Percentiles rank a stretch among this genome's conserved stretches.
phyloP scores from a whole-genome alignment of 2,797 vertebrate genomes.

The Acrocephalus scirpaceus region DNA sequence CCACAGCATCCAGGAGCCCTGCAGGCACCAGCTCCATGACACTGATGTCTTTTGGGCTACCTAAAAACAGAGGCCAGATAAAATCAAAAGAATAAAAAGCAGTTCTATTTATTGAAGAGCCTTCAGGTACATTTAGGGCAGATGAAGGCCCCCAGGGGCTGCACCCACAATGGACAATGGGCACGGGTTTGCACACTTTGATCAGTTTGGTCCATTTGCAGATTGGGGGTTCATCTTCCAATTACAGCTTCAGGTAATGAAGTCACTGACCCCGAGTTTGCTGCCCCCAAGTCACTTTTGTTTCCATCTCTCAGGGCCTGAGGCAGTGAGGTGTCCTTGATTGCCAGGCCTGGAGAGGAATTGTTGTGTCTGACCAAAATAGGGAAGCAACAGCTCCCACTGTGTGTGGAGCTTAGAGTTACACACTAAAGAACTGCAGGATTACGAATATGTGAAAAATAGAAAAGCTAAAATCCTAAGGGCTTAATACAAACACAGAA shows the following conservation, averaged over 20 bases:
- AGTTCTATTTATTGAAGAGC: background rate
- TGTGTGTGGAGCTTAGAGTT: fast-evolving
- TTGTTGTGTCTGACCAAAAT: background rate
- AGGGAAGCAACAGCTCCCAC: background rate
- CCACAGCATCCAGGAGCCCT: fast-evolving
- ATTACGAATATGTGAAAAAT: fast-evolving
- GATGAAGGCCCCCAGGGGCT: background rate
- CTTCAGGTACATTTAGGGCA: background rate
- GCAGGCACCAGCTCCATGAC: fast-evolving
- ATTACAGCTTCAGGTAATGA: background rate
- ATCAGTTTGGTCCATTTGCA: background rate
- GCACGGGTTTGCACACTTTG: fast-evolving
- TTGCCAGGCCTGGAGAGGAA: background rate
- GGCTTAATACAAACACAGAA: background rate
- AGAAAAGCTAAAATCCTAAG: background rate
- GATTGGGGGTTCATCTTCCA: fast-evolving
- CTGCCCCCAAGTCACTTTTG: background rate
- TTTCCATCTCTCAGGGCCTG: background rate
- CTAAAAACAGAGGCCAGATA: background rate
- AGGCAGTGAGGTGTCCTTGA: background rate
- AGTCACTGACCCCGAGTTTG: background rate
- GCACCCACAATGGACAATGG: background rate
- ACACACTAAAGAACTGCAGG: fast-evolving
- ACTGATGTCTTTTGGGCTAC: background rate
- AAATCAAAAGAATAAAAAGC: background rate